Percentiles rank a stretch among this genome's conserved stretches.
Conservation (phyloP, 2,113 vertebrate genomes). For the Rhea pennata region DNA sequence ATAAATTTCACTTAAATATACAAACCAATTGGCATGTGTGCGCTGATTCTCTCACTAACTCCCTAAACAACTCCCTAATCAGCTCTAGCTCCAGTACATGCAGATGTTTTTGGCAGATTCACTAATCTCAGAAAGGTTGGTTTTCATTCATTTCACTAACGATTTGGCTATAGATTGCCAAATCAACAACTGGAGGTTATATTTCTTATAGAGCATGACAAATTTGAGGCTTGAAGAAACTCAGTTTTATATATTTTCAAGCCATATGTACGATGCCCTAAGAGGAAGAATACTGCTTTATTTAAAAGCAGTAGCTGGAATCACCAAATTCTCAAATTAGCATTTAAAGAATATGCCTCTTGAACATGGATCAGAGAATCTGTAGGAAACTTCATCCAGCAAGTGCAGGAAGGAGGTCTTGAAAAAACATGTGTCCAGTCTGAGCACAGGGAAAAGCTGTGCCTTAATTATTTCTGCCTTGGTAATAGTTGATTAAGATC, state of each 20-base stretch:
- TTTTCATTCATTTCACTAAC: neutral
- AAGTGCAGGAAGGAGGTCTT: neutral
- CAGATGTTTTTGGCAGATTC: constrained; percentile 36
- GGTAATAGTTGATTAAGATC: neutral
- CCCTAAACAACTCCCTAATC: neutral
- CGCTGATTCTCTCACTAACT: neutral
- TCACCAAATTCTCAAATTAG: neutral
- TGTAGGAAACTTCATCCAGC: neutral
- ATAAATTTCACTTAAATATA: constrained; percentile 46
- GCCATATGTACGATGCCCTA: neutral
- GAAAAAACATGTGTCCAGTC: neutral
- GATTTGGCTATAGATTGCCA: neutral
- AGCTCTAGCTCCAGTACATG: neutral
- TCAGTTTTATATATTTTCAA: neutral
- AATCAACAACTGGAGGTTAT: constrained; percentile 10
- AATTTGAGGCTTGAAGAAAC: neutral
- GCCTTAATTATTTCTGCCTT: neutral
- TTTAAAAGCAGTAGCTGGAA: neutral
- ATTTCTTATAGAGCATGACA: neutral
- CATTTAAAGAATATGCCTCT: neutral
- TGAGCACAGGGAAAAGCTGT: neutral
- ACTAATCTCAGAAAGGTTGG: constrained; percentile 3
- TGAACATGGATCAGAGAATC: neutral
- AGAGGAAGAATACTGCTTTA: neutral
- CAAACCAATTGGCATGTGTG: neutral